Evolutionary conservation across 2,113 vertebrate species (phyloP).

Genomic region (Agapornis roseicollis): DNA sequence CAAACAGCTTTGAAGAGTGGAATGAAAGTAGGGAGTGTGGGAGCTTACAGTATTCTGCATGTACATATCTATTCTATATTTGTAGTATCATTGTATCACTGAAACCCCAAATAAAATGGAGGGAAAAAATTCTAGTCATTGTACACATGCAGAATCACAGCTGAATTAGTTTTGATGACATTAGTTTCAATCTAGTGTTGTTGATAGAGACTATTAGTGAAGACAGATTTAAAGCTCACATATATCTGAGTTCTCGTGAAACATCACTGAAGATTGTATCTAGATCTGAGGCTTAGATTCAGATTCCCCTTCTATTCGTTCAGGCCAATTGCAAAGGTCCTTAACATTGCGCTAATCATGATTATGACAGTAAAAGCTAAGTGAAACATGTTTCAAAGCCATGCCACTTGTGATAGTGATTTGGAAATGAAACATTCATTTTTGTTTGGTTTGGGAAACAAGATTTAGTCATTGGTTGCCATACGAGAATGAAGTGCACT

Average conservation of each 20-base stretch:
- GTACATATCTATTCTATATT: background rate
- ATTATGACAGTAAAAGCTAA: background rate
- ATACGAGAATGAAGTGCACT: background rate
- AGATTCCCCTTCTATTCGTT: background rate
- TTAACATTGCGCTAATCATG: background rate
- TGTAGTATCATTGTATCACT: background rate
- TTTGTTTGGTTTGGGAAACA: background rate
- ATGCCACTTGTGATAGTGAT: background rate
- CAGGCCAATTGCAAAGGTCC: background rate
- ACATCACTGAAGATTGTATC: background rate
- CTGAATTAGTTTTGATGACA: background rate
- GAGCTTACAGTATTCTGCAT: background rate
- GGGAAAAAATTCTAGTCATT: background rate
- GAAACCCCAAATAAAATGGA: background rate
- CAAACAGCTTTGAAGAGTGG: background rate
- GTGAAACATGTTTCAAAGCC: background rate
- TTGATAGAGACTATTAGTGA: background rate
- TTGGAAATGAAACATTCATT: background rate
- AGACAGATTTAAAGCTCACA: background rate
- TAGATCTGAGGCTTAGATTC: background rate
- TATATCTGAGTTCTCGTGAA: background rate
- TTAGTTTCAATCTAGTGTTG: background rate
- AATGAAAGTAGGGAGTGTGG: background rate
- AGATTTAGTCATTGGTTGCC: background rate
- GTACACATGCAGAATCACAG: background rate